Conservation (phyloP, 1,140 invertebrate species). For the Chelonus insularis region DNA sequence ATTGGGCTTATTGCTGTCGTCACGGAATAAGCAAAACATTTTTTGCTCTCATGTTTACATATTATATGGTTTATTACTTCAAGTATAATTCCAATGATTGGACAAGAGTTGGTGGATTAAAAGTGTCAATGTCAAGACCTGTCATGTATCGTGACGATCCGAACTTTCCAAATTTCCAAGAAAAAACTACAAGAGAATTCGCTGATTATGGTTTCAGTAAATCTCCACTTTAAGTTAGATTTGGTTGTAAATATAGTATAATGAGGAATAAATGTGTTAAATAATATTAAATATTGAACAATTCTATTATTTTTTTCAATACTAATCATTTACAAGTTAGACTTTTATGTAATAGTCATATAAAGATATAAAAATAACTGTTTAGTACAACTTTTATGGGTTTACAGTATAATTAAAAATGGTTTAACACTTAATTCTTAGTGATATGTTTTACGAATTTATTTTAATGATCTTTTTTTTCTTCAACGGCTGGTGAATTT, state of each 20-base stretch:
- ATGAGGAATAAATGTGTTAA: slow-evolving; percentile 4
- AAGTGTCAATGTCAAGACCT: slow-evolving; percentile 1
- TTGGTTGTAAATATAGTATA: slow-evolving; percentile 1
- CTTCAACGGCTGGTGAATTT: not conserved
- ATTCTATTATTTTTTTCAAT: too few relatives aligned
- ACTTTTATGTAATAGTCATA: too few relatives aligned
- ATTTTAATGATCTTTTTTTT: too few relatives aligned
- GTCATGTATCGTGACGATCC: slow-evolving; percentile 4
- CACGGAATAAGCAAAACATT: slow-evolving; percentile 12
- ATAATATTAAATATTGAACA: not conserved
- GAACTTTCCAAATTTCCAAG: slow-evolving; percentile 17
- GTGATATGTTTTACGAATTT: too few relatives aligned
- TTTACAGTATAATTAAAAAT: too few relatives aligned
- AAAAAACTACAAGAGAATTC: slow-evolving; percentile 12
- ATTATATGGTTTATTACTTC: slow-evolving; percentile 9
- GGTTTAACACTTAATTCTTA: too few relatives aligned
- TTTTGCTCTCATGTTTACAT: not conserved
- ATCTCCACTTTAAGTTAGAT: slow-evolving; percentile 16
- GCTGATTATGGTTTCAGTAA: slow-evolving; percentile 18
- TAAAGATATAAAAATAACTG: too few relatives aligned
- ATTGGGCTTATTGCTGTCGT: slow-evolving; percentile 9
- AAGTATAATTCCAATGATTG: slow-evolving; percentile 21
- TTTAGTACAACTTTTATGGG: too few relatives aligned
- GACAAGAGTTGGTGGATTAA: slow-evolving; percentile 14
- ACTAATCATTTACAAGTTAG: too few relatives aligned